Evolutionary conservation across 2,797 vertebrate species (phyloP).

Genomic region (Oryzias sinensis): DNA sequence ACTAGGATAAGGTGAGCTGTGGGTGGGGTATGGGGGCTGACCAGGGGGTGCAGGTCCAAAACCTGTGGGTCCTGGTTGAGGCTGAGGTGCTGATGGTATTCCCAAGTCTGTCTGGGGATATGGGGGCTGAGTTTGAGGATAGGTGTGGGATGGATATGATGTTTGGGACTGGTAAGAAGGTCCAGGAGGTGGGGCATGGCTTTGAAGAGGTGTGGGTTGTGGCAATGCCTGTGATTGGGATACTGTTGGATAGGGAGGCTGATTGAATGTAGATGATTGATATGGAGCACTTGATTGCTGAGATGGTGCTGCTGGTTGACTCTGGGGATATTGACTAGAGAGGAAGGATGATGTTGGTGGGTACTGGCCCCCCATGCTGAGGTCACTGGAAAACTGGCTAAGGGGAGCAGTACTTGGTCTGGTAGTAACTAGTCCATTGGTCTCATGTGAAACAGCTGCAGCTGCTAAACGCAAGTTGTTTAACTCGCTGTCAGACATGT

Average conservation of each 20-base stretch:
- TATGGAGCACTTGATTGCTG: conserved; percentile 71
- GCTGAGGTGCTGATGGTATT: conserved; percentile 71
- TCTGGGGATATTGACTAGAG: conserved; percentile 84
- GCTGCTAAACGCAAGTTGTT: conserved; percentile 88
- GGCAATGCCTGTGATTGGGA: conserved; percentile 84
- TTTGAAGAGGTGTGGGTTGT: conserved; percentile 85
- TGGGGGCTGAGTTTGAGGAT: conserved; percentile 78
- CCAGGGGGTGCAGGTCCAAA: conserved; percentile 82
- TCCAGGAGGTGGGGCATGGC: conserved; percentile 78
- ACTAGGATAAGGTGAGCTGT: conserved; percentile 83
- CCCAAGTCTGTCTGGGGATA: conserved; percentile 87
- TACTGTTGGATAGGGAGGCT: conserved; percentile 82
- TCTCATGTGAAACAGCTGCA: conserved; percentile 82
- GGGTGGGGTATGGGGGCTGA: conserved; percentile 86
- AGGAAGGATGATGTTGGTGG: conserved; percentile 82
- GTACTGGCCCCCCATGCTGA: conserved; percentile 81
- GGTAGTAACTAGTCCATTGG: conserved; percentile 73
- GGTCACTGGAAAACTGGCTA: conserved; percentile 83
- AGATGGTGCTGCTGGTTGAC: conserved; percentile 71
- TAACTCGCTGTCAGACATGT: conserved; percentile 96
- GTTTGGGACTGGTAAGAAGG: conserved; percentile 81
- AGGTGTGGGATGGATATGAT: conserved; percentile 82
- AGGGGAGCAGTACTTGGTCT: conserved; percentile 81
- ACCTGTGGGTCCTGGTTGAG: conserved; percentile 80
- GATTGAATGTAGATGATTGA: conserved; percentile 78